Percentiles rank a stretch among this genome's conserved stretches.
phyloP scores from a whole-genome alignment of 1,140 invertebrate genomes.

The Drosophila nasuta region DNA sequence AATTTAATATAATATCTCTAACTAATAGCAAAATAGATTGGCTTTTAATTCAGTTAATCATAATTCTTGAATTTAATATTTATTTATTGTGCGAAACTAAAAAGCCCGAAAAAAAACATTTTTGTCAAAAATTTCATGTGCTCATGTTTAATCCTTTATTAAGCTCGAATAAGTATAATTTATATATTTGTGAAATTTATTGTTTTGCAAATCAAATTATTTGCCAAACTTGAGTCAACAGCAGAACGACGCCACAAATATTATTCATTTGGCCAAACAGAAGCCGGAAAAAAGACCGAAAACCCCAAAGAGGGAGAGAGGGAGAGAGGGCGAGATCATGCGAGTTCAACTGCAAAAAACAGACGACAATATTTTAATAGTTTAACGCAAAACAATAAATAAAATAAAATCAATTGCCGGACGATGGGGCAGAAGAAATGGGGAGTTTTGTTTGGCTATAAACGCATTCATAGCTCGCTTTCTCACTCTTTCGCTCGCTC shows the following conservation, averaged over 20 bases:
- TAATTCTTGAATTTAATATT: background rate
- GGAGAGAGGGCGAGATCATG: constrained; percentile 27
- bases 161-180: constrained; percentile 74
- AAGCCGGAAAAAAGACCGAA: constrained; percentile 27
- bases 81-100: background rate
- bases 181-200: constrained; percentile 74
- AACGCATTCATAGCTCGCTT: constrained; percentile 24
- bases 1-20: background rate
- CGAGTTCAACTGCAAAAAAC: constrained; percentile 56
- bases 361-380: constrained; percentile 82
- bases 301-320: constrained; percentile 5
- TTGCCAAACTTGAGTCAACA: constrained; percentile 83
- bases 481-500: background rate
- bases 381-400: constrained; percentile 83
- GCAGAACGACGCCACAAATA: constrained; percentile 79
- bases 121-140: background rate
- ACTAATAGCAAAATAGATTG: background rate
- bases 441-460: constrained; percentile 28
- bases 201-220: constrained; percentile 80
- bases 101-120: background rate
- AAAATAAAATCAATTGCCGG: constrained; percentile 78
- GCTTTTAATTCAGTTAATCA: background rate
- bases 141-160: constrained; percentile 54
- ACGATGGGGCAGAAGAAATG: constrained; percentile 28
- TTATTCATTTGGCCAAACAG: constrained; percentile 57